Percentiles rank a stretch among this genome's conserved stretches.
These are phyloP conservation scores for Sisor rabdophorus DNA, from an alignment of 2,113 vertebrate genomes.

Conservation along the genomic window DNA sequence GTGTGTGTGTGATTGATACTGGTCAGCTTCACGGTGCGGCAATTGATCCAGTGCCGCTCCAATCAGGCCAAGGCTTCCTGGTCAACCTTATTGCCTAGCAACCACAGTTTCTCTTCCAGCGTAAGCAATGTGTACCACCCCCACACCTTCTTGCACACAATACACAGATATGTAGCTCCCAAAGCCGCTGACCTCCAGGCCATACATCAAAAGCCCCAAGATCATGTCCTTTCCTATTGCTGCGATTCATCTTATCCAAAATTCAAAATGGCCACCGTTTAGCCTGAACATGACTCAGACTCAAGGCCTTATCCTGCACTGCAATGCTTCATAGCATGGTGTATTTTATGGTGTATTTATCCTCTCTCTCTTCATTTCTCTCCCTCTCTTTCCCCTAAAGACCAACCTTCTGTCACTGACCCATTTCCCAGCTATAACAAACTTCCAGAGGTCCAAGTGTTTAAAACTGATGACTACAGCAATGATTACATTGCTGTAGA, in stretches of 20 bases:
- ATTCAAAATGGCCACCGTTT: constrained; percentile 41
- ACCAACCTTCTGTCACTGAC: background rate
- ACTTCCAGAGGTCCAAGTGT: background rate
- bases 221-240: constrained; percentile 47
- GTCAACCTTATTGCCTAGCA: constrained; percentile 72
- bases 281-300: constrained; percentile 28
- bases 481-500: background rate
- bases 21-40: constrained; percentile 60
- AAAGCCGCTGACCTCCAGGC: constrained; percentile 59
- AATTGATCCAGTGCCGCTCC: constrained; percentile 73
- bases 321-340: constrained; percentile 28
- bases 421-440: background rate
- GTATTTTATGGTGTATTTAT: constrained; percentile 32
- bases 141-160: background rate
- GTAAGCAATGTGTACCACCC: constrained; percentile 52
- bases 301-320: constrained; percentile 41
- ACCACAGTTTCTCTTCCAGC: constrained; percentile 60
- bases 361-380: constrained; percentile 7
- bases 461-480: background rate
- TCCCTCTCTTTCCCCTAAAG: background rate
- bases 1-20: constrained; percentile 58
- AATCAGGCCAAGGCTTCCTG: constrained; percentile 69
- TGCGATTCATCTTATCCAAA: constrained; percentile 46
- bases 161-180: constrained; percentile 21
- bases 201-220: constrained; percentile 55